Evolutionary conservation across 1,140 invertebrate genomes (phyloP).

Genomic region (Polypedilum pembai): DNA sequence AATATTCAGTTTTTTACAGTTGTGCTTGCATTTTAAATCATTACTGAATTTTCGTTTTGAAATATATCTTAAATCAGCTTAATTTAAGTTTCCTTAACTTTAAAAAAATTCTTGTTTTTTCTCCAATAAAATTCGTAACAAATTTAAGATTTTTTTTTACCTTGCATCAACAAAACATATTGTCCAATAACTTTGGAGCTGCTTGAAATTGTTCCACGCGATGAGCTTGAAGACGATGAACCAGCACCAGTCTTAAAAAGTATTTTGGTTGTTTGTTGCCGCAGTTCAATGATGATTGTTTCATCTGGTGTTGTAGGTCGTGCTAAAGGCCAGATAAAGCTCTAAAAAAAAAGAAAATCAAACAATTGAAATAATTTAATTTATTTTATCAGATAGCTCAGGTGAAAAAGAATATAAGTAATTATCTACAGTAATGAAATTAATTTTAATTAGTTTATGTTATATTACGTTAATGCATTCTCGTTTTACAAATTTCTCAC

Average conservation of each 20-base stretch:
- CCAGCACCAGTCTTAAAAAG: constrained; percentile 32
- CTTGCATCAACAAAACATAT: constrained; percentile 35
- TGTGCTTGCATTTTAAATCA: too few species aligned
- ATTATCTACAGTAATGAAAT: neutral
- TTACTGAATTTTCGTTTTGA: too few species aligned
- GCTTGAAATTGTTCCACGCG: constrained; percentile 33
- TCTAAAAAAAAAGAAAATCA: constrained; percentile 47
- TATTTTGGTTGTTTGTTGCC: constrained; percentile 47
- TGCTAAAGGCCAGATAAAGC: constrained; percentile 66
- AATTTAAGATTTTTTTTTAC: constrained; percentile 29
- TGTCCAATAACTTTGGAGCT: constrained; percentile 35
- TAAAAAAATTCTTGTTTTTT: too few species aligned
- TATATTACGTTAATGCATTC: too few species aligned
- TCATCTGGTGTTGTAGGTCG: constrained; percentile 60
- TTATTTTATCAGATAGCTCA: neutral
- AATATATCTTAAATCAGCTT: too few species aligned
- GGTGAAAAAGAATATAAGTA: too few species aligned
- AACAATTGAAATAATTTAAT: constrained; percentile 26
- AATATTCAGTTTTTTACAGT: too few species aligned
- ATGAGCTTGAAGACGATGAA: constrained; percentile 31
- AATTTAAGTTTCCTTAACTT: too few species aligned
- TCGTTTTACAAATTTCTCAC: too few species aligned
- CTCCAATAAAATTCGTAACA: neutral
- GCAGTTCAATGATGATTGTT: constrained; percentile 57
- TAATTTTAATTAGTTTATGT: neutral